Percentiles rank a stretch among this genome's conserved stretches.
Evolutionary conservation across 2,113 vertebrate genomes (phyloP).

Genomic region (Anarhynchus alexandrinus): DNA sequence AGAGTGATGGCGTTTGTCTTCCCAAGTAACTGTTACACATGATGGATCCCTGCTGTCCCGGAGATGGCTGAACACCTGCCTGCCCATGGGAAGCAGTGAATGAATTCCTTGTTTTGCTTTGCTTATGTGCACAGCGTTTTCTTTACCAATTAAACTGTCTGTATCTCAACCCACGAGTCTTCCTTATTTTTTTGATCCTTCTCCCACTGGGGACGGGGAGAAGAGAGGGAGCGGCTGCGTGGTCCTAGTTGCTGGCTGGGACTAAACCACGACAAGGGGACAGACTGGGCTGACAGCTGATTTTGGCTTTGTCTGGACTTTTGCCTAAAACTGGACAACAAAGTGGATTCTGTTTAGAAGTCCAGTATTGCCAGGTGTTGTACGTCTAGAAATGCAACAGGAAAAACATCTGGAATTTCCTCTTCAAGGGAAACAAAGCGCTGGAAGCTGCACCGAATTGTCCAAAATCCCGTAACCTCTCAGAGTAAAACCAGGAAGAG

Average conservation of each 20-base stretch:
- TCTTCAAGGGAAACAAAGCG: background rate
- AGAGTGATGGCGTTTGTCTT: background rate
- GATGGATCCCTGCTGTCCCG: background rate
- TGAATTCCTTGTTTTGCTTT: background rate
- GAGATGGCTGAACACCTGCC: background rate
- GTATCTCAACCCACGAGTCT: background rate
- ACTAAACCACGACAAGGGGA: background rate
- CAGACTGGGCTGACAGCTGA: background rate
- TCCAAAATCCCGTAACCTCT: background rate
- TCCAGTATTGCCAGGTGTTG: background rate
- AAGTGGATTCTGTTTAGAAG: background rate
- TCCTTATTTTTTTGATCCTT: background rate
- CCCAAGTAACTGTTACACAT: background rate
- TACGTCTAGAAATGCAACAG: background rate
- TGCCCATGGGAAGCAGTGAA: background rate
- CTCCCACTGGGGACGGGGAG: background rate
- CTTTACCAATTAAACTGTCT: background rate
- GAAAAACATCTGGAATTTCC: conserved; percentile 11
- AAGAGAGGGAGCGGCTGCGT: background rate
- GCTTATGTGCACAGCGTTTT: background rate
- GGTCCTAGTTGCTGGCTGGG: background rate
- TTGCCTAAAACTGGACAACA: background rate
- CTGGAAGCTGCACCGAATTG: background rate
- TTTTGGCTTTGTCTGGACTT: background rate
- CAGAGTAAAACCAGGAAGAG: background rate